A percentile compares a stretch with the other conserved stretches of the same genome.
These are phyloP conservation scores for Panurus biarmicus DNA, from an alignment of 2,113 vertebrate genomes.

Conservation along the genomic window DNA sequence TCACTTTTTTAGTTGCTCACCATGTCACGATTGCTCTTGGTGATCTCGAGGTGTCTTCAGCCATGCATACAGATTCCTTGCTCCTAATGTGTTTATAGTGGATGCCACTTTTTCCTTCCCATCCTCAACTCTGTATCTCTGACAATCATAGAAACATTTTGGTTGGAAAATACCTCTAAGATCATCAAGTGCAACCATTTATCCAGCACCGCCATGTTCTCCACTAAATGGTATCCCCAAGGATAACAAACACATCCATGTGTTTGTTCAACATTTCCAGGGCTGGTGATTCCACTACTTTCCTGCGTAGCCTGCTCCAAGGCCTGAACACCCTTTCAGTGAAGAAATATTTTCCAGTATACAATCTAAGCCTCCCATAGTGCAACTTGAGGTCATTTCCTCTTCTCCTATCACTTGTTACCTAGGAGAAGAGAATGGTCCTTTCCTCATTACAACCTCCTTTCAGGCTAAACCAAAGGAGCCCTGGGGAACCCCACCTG, in stretches of 20 bases:
- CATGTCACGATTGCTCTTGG: neutral
- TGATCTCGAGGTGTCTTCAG: neutral
- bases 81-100: neutral
- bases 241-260: fast-evolving
- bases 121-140: neutral
- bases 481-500: neutral
- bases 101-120: neutral
- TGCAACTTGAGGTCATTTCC: neutral
- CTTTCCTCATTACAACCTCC: too few species aligned
- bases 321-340: neutral
- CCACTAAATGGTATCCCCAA: neutral
- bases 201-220: neutral
- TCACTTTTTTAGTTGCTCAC: neutral
- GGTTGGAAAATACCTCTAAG: neutral
- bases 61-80: neutral
- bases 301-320: neutral
- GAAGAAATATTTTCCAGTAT: neutral
- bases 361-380: neutral
- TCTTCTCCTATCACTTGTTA: neutral
- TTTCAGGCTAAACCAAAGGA: too few species aligned
- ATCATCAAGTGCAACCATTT: neutral
- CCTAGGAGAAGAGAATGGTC: neutral
- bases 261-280: neutral
- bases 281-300: neutral
- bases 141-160: neutral